Evolutionary conservation across 2,888 invertebrate species (phyloP), one percentile per base, ranked within the genome.

Genomic region (Drosophila pseudotalamancana): DNA sequence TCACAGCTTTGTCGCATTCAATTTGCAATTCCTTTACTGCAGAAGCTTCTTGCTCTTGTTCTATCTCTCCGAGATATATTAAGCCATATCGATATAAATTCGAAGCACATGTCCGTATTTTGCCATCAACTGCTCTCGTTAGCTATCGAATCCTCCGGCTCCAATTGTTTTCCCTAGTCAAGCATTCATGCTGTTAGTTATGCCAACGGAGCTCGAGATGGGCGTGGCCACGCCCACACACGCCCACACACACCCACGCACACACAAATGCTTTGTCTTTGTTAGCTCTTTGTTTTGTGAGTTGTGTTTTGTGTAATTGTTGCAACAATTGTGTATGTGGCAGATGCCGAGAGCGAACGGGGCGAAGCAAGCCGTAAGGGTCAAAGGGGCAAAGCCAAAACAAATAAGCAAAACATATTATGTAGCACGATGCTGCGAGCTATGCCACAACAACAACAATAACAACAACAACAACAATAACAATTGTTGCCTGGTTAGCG

Each of bases 261-360:
- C 12, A 18, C 14, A 31, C 12, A 16, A 27, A 43, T 11, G 39
- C 48, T 64, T 72, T 72, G 72, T 69, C 61, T 59, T 53, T 45
- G 35, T 43, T 62, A 37, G 66, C 51, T 64, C 63, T 77, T 72
- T 73, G 53, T 65, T 62, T 57, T 60, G 49, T 57, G 42, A 40
- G 60, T 69, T 80, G 73, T 83, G 69, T 79, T 81, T 72, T 78
- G 76, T 84, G 79, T 78, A 81, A 81, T 81, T 82, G 81, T 80
- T 83, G 78, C 81, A 81, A 83, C 81, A 81, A 81, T 83, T 80
- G 83, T 69, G 80, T 66, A 32, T 70, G 55, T 35, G 59, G 43
- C 35, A 39, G 16, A 8, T 45, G 34, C n/a, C n/a, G 11, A 14
- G 48, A 32, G 39, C 49, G 34, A 35, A 16, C 16, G 45, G 29